A percentile compares a stretch with the other conserved stretches of the same genome.
phyloP scores from a whole-genome alignment of 2,888 invertebrate genomes.

The Oscheius onirici region DNA sequence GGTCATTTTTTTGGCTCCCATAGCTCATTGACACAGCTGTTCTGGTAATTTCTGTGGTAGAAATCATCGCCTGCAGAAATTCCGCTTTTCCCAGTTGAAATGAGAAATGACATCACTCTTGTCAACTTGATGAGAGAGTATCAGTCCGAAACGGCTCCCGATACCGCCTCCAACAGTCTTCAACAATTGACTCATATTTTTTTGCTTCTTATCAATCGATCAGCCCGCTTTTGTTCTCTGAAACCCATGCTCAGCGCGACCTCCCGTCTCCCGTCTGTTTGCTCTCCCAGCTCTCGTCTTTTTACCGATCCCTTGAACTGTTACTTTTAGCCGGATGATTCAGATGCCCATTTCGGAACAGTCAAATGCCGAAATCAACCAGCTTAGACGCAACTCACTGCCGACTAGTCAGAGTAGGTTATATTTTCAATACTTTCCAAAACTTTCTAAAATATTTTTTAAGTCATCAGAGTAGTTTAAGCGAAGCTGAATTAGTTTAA shows the following conservation, averaged over 20 bases:
- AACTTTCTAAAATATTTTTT: background rate
- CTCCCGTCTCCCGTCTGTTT: background rate
- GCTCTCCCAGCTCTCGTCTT: background rate
- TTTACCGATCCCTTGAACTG: background rate
- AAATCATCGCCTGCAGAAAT: too few relatives aligned
- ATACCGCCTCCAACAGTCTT: too few relatives aligned
- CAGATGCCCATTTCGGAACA: slow-evolving; percentile 34
- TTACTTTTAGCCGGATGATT: background rate
- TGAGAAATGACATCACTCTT: too few relatives aligned
- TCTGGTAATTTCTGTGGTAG: too few relatives aligned
- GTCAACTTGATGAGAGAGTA: too few relatives aligned
- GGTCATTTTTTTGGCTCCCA: too few relatives aligned
- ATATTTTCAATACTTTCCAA: background rate
- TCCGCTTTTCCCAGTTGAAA: too few relatives aligned
- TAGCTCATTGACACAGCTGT: too few relatives aligned
- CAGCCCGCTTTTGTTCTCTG: slow-evolving; percentile 12
- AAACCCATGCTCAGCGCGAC: background rate
- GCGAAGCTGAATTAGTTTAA: background rate
- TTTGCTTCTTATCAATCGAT: slow-evolving; percentile 2
- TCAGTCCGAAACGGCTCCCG: too few relatives aligned
- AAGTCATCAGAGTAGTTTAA: background rate
- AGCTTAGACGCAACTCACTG: slow-evolving; percentile 27
- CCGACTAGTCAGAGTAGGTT: slow-evolving; percentile 21
- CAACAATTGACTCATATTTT: background rate
- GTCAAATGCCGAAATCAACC: slow-evolving; percentile 32